These are phyloP conservation scores for Lithobius niger DNA, from an alignment of 1,140 invertebrate species.

Conservation along the genomic window DNA sequence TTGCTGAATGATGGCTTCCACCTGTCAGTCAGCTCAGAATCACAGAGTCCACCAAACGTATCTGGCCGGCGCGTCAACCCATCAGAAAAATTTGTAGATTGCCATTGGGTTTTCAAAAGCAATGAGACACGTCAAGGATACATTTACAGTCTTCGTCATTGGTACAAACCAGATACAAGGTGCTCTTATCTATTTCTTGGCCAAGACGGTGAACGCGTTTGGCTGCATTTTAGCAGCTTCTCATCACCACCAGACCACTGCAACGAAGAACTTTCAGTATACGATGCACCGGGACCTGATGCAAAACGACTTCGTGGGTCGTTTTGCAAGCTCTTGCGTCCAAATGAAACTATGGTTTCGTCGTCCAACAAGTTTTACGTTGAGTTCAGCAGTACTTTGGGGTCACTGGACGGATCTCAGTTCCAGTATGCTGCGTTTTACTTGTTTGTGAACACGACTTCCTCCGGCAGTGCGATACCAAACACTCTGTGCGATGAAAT, in stretches of 20 bases:
- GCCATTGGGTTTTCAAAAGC: conserved; percentile 2
- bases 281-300: neutral
- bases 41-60: neutral
- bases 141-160: conserved; percentile 59
- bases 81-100: neutral
- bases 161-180: conserved; percentile 79
- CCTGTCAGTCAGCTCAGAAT: conserved; percentile 36
- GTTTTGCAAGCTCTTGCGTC: neutral
- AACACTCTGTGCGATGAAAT: conserved; percentile 71
- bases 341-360: conserved; percentile 5
- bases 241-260: neutral
- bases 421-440: conserved; percentile 85
- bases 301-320: neutral
- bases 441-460: conserved; percentile 78
- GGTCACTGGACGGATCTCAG: conserved; percentile 41
- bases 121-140: neutral
- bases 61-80: too few relatives aligned
- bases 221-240: conserved; percentile 7
- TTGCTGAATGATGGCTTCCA: conserved; percentile 82
- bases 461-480: conserved; percentile 58
- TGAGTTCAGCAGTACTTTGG: conserved; percentile 22
- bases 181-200: conserved; percentile 80
- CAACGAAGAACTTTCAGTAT: neutral
- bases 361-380: neutral
- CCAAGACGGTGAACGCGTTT: conserved; percentile 38